These are phyloP conservation scores for Butastur rufipennis DNA, from an alignment of 2,113 vertebrate species.

Conservation along the genomic window DNA sequence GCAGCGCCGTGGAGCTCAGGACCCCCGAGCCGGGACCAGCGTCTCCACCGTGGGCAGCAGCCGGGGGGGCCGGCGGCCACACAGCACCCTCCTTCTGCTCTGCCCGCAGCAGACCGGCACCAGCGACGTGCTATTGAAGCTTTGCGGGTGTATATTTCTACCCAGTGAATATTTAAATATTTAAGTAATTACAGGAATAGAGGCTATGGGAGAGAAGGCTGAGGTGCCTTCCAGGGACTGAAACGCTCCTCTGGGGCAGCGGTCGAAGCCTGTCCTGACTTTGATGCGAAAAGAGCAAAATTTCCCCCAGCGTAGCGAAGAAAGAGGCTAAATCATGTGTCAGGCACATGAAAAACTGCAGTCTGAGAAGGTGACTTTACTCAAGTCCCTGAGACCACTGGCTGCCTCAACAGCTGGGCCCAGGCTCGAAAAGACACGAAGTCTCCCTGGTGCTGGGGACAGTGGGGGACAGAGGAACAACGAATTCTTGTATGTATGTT, in stretches of 20 bases:
- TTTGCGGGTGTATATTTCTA: background rate
- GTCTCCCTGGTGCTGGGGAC: background rate
- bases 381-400: background rate
- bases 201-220: background rate
- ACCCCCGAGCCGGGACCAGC: fast-evolving
- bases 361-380: background rate
- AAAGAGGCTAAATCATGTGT: background rate
- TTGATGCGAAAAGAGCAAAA: background rate
- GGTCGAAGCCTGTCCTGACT: background rate
- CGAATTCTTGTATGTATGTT: fast-evolving
- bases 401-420: background rate
- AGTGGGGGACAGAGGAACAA: background rate
- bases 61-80: fast-evolving
- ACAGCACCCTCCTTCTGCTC: background rate
- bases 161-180: background rate
- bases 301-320: background rate
- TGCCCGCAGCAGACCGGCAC: background rate
- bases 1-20: background rate
- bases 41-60: fast-evolving
- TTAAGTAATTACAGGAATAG: background rate
- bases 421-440: background rate
- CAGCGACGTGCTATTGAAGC: background rate
- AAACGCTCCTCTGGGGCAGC: background rate
- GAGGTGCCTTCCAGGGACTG: background rate
- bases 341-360: fast-evolving